Conservation (phyloP, 2,888 invertebrate species). For the Callinectes sapidus region DNA sequence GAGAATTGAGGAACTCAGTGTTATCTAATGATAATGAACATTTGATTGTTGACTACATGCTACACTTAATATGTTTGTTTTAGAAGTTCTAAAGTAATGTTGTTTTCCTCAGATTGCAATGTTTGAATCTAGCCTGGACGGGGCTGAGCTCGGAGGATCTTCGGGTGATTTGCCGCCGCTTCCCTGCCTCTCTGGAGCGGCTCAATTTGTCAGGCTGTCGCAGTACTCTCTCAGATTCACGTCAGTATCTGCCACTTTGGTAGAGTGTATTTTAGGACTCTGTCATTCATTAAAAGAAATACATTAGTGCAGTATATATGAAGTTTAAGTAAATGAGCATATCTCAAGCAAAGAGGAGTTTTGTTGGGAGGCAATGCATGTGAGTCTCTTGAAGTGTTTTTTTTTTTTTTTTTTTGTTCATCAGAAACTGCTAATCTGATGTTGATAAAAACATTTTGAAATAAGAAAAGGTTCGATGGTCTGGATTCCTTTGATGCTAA, state of each 20-base stretch:
- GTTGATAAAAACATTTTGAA: too few species aligned
- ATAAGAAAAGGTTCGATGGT: background rate
- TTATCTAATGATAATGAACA: background rate
- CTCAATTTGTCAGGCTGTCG: slow-evolving; percentile 90
- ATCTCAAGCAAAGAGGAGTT: background rate
- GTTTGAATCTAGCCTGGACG: slow-evolving; percentile 91
- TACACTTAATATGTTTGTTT: background rate
- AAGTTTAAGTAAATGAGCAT: background rate
- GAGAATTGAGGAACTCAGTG: slow-evolving; percentile 73
- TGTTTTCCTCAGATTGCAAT: slow-evolving; percentile 78
- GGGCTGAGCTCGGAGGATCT: slow-evolving; percentile 81
- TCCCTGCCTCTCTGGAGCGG: slow-evolving; percentile 83
- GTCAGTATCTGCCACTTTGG: slow-evolving; percentile 76
- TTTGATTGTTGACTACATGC: background rate
- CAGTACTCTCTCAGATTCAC: slow-evolving; percentile 84
- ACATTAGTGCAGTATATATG: background rate
- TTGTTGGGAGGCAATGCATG: background rate
- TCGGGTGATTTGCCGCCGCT: slow-evolving; percentile 79
- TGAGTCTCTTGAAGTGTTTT: background rate
- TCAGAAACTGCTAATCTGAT: too few species aligned
- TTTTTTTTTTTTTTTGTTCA: too few species aligned
- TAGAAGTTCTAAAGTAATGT: background rate
- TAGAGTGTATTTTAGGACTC: background rate
- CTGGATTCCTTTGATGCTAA: background rate
- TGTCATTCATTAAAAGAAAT: background rate